Evolutionary conservation across 2,113 vertebrate species (phyloP), one percentile per base, ranked within the genome.

Genomic region (Tapirus terrestris): DNA sequence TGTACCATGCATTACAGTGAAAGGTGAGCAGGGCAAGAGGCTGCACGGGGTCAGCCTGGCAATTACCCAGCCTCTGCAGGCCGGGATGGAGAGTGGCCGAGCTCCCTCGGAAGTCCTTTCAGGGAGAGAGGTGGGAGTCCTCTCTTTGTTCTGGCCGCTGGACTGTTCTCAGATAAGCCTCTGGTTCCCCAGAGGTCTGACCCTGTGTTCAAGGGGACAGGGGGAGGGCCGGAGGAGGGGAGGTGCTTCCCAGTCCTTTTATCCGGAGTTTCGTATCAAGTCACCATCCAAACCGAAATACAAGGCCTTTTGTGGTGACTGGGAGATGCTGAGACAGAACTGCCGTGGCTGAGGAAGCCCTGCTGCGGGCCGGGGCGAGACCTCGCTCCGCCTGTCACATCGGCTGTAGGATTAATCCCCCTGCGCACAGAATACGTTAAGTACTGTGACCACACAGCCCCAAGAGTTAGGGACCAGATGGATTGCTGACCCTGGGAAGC

Each of bases 21-120:
- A 96, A 97, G 97, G 98, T 98, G 97, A 98, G 95, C 96, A 93
- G 96, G 96, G 63, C 97, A 75, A 39, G 82, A 76, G 97, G 96
- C 93, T 76, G 3, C 8, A 6, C 21, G 72, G 89, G 61, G 96
- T 33, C 67, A 0, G 82, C 77, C 82, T 43, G 45, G 89, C 86
- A 97, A 91, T 95, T 96, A 91, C 79, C 77, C 96, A 93, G 95
- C 43, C 72, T 61, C 60, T 0, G 33, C 13, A 0, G 1, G 13
- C 65, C 2, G 1, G 58, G 63, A 2, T 6, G 10, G 45, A 77
- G 76, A 6, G n/a, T 9, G 70, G 39, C 86, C 77, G 0, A 33
- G 84, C 65, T 92, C 53, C 73, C 60, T 83, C 85, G 3, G 60
- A 82, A 93, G 91, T 89, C 79, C 87, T 91, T 93, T 9, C 11